Evolutionary conservation across 2,797 vertebrate species (phyloP).

Genomic region (Crocidura indochinensis): DNA sequence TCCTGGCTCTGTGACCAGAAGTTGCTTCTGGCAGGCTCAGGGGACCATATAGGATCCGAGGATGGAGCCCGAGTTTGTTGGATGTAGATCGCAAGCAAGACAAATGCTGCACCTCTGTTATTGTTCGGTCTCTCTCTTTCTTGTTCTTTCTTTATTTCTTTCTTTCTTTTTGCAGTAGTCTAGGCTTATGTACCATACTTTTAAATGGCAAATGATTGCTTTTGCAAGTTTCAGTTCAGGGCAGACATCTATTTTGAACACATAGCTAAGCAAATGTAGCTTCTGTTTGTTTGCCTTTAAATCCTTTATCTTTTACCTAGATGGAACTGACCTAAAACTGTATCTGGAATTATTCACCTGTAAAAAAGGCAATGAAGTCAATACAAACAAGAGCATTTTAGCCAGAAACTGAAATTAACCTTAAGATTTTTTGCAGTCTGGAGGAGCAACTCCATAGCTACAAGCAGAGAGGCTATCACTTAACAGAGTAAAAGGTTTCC

Average conservation of each 20-base stretch:
- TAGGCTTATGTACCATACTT: slow-evolving; percentile 8
- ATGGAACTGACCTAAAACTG: slow-evolving; percentile 61
- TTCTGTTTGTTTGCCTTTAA: slow-evolving; percentile 64
- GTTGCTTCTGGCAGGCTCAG: too few species aligned
- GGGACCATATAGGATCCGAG: too few species aligned
- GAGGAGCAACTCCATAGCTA: neutral
- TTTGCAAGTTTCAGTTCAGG: slow-evolving; percentile 57
- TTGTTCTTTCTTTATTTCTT: too few species aligned
- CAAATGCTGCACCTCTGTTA: too few species aligned
- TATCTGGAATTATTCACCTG: slow-evolving; percentile 63
- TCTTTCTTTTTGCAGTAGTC: neutral
- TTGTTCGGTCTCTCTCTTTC: too few species aligned
- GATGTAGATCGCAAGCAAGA: too few species aligned
- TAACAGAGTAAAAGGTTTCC: neutral
- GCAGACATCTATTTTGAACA: slow-evolving; percentile 59
- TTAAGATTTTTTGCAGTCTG: slow-evolving; percentile 28
- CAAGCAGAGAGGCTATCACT: neutral
- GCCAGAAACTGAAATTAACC: slow-evolving; percentile 68
- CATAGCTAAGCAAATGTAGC: slow-evolving; percentile 29
- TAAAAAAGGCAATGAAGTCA: slow-evolving; percentile 59
- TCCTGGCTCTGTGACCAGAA: too few species aligned
- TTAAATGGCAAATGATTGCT: slow-evolving; percentile 54
- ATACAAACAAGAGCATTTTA: slow-evolving; percentile 55
- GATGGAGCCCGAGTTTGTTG: too few species aligned
- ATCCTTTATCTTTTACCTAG: slow-evolving; percentile 52